Evolutionary conservation across 1,140 invertebrate species (phyloP).

Genomic region (Physella acuta): DNA sequence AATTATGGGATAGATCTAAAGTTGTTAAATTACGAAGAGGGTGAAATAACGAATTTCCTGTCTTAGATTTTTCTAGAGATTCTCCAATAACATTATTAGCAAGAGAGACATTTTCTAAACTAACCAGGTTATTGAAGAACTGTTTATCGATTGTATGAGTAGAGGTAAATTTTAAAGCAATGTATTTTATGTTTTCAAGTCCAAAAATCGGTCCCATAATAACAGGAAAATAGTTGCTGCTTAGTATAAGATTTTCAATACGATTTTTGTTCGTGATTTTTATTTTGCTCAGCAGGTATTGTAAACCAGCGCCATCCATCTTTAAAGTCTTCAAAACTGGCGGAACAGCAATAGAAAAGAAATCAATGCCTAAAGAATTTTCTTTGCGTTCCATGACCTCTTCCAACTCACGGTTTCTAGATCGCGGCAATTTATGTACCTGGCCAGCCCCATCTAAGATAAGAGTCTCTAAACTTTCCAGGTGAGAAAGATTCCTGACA

Average conservation of each 20-base stretch:
- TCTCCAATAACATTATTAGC: not conserved
- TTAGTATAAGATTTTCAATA: no score
- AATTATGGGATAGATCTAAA: not conserved
- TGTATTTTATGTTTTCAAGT: no score
- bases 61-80: not conserved
- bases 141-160: no score
- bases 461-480: not conserved
- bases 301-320: no score
- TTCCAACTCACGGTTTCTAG: not conserved
- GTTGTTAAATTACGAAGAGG: not conserved
- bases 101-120: not conserved
- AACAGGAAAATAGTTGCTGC: no score
- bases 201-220: no score
- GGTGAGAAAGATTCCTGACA: not conserved
- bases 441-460: not conserved
- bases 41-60: not conserved
- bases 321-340: no score
- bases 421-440: not conserved
- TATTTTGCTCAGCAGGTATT: no score
- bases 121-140: no score
- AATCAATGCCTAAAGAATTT: not conserved
- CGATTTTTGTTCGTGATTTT: no score
- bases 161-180: no score
- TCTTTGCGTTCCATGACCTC: not conserved
- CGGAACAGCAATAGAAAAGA: not conserved